Conservation (phyloP, 2,888 invertebrate species). For the Lomographa bimaculata region DNA sequence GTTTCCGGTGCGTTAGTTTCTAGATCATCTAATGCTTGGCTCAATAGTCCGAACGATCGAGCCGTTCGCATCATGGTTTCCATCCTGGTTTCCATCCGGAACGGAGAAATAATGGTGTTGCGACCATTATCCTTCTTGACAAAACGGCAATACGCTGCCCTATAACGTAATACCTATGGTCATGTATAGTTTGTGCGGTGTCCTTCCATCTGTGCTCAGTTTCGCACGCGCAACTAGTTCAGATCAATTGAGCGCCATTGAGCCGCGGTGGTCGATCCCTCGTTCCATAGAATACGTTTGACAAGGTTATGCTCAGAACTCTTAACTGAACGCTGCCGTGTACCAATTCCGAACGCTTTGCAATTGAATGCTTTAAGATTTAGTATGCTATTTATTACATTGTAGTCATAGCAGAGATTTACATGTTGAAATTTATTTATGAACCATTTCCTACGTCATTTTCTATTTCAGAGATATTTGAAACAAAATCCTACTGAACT, state of each 20-base stretch:
- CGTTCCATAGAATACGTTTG: constrained; percentile 57
- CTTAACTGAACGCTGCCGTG: constrained; percentile 45
- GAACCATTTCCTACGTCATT: constrained; percentile 4
- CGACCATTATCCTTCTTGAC: constrained; percentile 31
- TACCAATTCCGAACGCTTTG: constrained; percentile 39
- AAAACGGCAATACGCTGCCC: constrained; percentile 25
- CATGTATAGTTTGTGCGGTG: constrained; percentile 48
- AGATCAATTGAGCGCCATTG: constrained; percentile 77
- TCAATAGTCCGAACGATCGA: constrained; percentile 20
- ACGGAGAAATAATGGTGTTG: constrained; percentile 25
- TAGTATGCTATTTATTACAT: constrained; percentile 9
- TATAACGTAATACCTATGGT: constrained; percentile 37
- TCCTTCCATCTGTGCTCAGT: constrained; percentile 60
- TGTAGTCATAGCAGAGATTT: constrained; percentile 7
- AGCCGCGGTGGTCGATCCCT: constrained; percentile 60
- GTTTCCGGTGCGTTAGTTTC: constrained; percentile 36
- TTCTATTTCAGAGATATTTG: constrained; percentile 9
- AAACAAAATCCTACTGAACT: constrained; percentile 8
- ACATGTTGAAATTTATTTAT: constrained; percentile 4
- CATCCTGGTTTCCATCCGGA: constrained; percentile 28
- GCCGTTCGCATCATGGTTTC: constrained; percentile 21
- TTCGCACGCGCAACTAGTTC: constrained; percentile 76
- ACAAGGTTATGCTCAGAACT: constrained; percentile 68
- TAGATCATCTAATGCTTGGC: constrained; percentile 21
- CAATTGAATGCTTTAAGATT: constrained; percentile 37